Percentiles rank a stretch among this genome's conserved stretches.
phyloP scores from a whole-genome alignment of 2,797 vertebrate genomes.

The Enteromius thamalakanensis region DNA sequence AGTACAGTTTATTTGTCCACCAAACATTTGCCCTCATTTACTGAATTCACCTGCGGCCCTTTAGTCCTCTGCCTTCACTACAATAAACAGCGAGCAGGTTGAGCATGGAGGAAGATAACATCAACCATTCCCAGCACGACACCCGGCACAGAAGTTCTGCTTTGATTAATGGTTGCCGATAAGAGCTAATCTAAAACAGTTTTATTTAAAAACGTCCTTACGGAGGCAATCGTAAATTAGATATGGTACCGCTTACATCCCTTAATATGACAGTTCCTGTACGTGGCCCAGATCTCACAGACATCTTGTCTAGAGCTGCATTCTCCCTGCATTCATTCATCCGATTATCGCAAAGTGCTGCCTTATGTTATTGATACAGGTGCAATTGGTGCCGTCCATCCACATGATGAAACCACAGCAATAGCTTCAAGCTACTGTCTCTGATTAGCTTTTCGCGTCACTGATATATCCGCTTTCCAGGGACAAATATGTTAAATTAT shows the following conservation, averaged over 20 bases:
- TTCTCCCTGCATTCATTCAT: constrained; percentile 34
- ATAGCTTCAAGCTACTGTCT: constrained; percentile 46
- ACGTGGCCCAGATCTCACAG: constrained; percentile 3
- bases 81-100: constrained; percentile 43
- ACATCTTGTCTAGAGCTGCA: constrained; percentile 23
- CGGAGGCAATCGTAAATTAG: constrained; percentile 47
- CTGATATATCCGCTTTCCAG: neutral
- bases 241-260: constrained; percentile 40
- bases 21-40: constrained; percentile 32
- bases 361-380: constrained; percentile 39
- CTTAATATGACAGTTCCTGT: constrained; percentile 54
- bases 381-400: constrained; percentile 38
- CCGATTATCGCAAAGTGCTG: constrained; percentile 12
- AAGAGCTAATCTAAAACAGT: constrained; percentile 46
- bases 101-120: constrained; percentile 32
- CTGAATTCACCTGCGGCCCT: constrained; percentile 40
- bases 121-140: constrained; percentile 38
- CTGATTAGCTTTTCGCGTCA: neutral
- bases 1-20: constrained; percentile 13
- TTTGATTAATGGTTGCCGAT: constrained; percentile 46
- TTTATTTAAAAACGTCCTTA: constrained; percentile 40
- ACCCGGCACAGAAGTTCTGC: constrained; percentile 24
- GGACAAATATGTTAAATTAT: constrained; percentile 22
- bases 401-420: constrained; percentile 25
- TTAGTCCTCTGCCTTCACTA: constrained; percentile 19